These are phyloP conservation scores for Pygocentrus nattereri DNA, from an alignment of 2,797 vertebrate genomes.

Conservation along the genomic window DNA sequence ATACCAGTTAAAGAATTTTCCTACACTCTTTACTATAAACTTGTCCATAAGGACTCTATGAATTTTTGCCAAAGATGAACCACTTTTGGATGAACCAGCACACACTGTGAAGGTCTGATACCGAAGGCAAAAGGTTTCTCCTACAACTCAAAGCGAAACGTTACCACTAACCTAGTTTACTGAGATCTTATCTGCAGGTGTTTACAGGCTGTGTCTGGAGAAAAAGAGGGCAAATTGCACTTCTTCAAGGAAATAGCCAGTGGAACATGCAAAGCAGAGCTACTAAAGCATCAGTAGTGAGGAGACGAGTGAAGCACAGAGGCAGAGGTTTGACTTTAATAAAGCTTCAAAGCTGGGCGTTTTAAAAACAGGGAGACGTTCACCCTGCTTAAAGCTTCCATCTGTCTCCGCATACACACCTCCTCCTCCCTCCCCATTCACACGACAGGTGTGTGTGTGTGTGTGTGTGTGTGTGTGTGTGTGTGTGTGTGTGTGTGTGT, in stretches of 20 bases:
- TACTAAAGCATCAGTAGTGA: background rate
- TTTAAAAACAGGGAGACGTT: conserved; percentile 60
- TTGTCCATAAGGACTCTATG: too few relatives aligned
- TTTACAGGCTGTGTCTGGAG: background rate
- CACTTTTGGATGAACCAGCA: too few relatives aligned
- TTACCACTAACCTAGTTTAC: background rate
- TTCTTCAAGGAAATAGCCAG: background rate
- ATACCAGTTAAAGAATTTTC: too few relatives aligned
- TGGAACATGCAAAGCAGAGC: background rate
- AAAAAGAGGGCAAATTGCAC: background rate
- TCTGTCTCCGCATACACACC: conserved; percentile 64
- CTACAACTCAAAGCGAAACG: background rate
- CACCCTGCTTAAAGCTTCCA: conserved; percentile 66
- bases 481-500: conserved; percentile 38
- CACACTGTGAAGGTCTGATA: too few relatives aligned
- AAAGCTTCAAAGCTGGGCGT: conserved; percentile 47
- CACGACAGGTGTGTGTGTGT: conserved; percentile 50
- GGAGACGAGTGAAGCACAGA: conserved; percentile 7
- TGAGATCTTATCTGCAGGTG: background rate
- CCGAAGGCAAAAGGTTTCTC: too few relatives aligned
- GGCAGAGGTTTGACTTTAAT: conserved; percentile 32
- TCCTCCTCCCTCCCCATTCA: conserved; percentile 47
- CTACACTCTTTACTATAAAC: too few relatives aligned
- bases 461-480: conserved; percentile 26
- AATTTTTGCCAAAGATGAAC: too few relatives aligned